A percentile compares a stretch with the other conserved stretches of the same genome.
phyloP scores from a whole-genome alignment of 2,888 invertebrate species.

The Cosmorhoe ocellata region DNA sequence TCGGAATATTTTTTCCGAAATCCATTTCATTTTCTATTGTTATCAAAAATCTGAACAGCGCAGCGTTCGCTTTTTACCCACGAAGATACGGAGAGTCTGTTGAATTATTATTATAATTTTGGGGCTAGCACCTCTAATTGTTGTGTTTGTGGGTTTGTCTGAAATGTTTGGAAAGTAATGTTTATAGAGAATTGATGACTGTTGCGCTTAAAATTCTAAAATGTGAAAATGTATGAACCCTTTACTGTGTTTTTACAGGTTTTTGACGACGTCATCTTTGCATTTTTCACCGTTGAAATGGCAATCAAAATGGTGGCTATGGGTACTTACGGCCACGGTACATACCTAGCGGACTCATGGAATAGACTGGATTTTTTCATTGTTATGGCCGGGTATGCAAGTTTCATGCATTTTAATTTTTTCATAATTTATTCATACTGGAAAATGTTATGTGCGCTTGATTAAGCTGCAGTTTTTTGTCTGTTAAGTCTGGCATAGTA shows the following conservation, averaged over 20 bases:
- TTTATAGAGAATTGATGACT: too few relatives aligned
- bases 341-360: conserved; percentile 99
- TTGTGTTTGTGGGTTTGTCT: too few relatives aligned
- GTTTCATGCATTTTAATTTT: conserved; percentile 6
- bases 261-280: conserved; percentile 99
- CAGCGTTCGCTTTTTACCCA: conserved; percentile 12
- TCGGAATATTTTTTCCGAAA: conserved; percentile 25
- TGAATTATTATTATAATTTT: too few relatives aligned
- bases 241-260: conserved; percentile 83
- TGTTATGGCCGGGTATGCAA: conserved; percentile 94
- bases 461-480: too few relatives aligned
- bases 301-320: conserved; percentile 99
- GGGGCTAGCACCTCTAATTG: too few relatives aligned
- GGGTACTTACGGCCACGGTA: conserved; percentile 96
- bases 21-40: conserved; percentile 28
- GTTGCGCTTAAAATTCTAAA: too few relatives aligned
- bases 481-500: too few relatives aligned
- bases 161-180: too few relatives aligned
- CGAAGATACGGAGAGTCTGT: not conserved
- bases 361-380: conserved; percentile 99
- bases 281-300: conserved; percentile 99
- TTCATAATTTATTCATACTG: too few relatives aligned
- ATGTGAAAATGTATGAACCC: too few relatives aligned
- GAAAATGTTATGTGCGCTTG: too few relatives aligned
- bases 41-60: conserved; percentile 13